phyloP scores from a whole-genome alignment of 2,113 vertebrate genomes.

The Sinocyclocheilus maitianheensis region DNA sequence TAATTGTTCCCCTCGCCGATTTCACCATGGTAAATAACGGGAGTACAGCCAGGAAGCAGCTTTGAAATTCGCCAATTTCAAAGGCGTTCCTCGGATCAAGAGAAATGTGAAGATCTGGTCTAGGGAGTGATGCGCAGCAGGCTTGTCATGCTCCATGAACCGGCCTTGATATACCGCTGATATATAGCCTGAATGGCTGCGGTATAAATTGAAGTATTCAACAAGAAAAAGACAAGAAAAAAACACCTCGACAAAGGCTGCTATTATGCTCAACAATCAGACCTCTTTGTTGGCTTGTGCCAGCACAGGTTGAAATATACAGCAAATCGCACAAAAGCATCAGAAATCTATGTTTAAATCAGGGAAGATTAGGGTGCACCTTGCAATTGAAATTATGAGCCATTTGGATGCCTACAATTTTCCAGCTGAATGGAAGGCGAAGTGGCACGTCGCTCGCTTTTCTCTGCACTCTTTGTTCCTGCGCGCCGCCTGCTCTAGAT shows the following conservation, averaged over 20 bases:
- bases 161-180: slow-evolving; percentile 51
- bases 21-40: slow-evolving; percentile 61
- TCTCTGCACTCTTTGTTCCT: slow-evolving; percentile 50
- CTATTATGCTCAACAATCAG: slow-evolving; percentile 42
- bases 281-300: slow-evolving; percentile 41
- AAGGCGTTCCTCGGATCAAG: slow-evolving; percentile 66
- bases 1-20: slow-evolving; percentile 59
- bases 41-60: slow-evolving; percentile 54
- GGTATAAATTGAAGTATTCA: slow-evolving; percentile 36
- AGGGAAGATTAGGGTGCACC: slow-evolving; percentile 44
- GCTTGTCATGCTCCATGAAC: slow-evolving; percentile 47
- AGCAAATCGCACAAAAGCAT: slow-evolving; percentile 47
- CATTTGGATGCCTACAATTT: slow-evolving; percentile 58
- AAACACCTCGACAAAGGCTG: slow-evolving; percentile 35
- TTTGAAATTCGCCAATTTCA: slow-evolving; percentile 59
- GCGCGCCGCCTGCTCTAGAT: slow-evolving; percentile 10
- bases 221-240: slow-evolving; percentile 12
- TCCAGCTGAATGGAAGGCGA: slow-evolving; percentile 52
- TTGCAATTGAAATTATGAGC: slow-evolving; percentile 56
- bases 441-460: slow-evolving; percentile 38
- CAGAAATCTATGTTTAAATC: slow-evolving; percentile 50
- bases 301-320: slow-evolving; percentile 48
- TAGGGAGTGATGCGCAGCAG: slow-evolving; percentile 29
- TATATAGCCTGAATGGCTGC: slow-evolving; percentile 3
- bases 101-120: slow-evolving; percentile 55